Conservation (phyloP, 2,113 vertebrate species). For the Xenus cinereus region DNA sequence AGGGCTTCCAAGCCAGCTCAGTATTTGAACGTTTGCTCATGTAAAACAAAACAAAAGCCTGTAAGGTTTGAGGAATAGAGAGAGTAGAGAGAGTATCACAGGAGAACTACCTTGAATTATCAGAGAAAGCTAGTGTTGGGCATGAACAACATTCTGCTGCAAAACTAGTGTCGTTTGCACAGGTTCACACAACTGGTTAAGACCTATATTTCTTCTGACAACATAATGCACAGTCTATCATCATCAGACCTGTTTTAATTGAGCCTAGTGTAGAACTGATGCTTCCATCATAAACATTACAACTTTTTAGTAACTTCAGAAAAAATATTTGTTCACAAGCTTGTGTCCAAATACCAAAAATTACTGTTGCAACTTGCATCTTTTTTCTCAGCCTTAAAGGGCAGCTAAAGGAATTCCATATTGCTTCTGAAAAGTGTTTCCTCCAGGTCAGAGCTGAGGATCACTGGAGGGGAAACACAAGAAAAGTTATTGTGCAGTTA, state of each 20-base stretch:
- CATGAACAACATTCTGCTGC: background rate
- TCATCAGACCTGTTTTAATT: background rate
- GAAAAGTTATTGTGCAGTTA: background rate
- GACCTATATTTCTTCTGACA: background rate
- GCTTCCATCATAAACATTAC: background rate
- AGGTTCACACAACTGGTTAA: background rate
- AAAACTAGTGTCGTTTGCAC: background rate
- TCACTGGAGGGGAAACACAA: background rate
- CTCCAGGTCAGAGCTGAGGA: background rate
- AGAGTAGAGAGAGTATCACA: accelerated
- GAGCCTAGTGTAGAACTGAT: background rate
- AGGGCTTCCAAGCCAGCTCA: background rate
- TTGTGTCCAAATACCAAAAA: background rate
- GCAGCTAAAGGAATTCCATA: background rate
- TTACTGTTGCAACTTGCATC: background rate
- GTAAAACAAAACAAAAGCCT: background rate
- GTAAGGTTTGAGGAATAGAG: background rate
- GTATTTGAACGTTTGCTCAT: background rate
- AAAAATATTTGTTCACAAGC: background rate
- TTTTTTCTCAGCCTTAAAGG: background rate
- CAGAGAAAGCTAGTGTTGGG: background rate
- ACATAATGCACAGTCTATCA: background rate
- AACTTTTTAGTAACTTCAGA: background rate
- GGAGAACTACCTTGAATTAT: background rate
- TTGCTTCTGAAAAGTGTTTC: background rate